Evolutionary conservation across 2,888 invertebrate genomes (phyloP), one percentile per base, ranked within the genome.

Genomic region (Tetramorium bicarinatum): DNA sequence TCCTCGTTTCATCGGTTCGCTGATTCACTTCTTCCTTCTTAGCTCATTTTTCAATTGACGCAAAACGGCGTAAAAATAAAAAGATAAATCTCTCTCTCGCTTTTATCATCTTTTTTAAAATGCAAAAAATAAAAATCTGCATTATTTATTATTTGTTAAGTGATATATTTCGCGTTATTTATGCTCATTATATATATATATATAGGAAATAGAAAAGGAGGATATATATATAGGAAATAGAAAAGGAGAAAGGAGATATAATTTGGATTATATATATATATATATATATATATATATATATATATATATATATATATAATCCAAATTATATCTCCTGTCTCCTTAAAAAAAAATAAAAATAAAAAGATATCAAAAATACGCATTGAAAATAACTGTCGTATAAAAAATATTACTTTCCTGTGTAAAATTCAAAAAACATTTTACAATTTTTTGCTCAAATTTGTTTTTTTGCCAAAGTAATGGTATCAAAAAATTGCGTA

Each of bases 21-120:
- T 56, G 66, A 79, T 74, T 67, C 38, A n/a, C 79, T 59, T 49
- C 66, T 15, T 52, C 49, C n/a, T 79, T 25, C 69, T 79, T 79
- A 69, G 56, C 69, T 25, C 44, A 71, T 64, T 79, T 79, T 71
- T 59, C 44, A 59, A 71, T 56, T 77, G 76, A 18, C 76, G 41
- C 41, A 41, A 69, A 67, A 56, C 21, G 47, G 15, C 18, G 54
- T 47, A 79, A 69, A 69, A 69, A 59, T 59, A 41, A 41, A 72
- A 79, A 59, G 11, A 8, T 25, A 8, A 54, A 54, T 41, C 38
- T 54, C 3, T 67, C 38, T 62, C 66, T 67, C 47, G 15, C 29
- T 47, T 67, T 67, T 18, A 29, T 47, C 41, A 77, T 66, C 52
- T 64, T 29, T 66, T 52, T 66, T 54, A 25, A 15, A 75, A 47